Conservation (phyloP, 2,113 vertebrate species). For the Tor tambroides region DNA sequence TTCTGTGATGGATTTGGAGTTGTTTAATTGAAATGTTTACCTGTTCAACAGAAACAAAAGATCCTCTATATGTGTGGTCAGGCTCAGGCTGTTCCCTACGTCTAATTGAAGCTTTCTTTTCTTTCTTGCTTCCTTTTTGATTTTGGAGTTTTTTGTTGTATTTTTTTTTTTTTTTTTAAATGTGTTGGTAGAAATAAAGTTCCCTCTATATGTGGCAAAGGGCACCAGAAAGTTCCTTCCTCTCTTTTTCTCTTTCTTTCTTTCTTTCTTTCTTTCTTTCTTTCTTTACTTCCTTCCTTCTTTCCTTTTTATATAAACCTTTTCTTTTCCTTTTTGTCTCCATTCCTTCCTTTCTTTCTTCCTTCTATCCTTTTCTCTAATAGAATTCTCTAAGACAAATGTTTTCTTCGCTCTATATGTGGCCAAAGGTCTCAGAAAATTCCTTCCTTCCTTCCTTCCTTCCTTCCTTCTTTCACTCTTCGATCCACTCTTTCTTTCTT, state of each 20-base stretch:
- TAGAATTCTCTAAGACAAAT: too few relatives aligned
- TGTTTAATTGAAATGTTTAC: slow-evolving; percentile 64
- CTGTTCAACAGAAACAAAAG: slow-evolving; percentile 62
- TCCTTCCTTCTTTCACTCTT: neutral
- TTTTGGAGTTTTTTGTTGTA: neutral
- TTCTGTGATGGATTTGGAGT: slow-evolving; percentile 62
- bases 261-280: neutral
- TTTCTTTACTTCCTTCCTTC: neutral
- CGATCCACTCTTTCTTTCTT: neutral
- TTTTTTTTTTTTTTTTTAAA: neutral
- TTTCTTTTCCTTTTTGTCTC: too few relatives aligned
- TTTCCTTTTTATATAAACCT: neutral
- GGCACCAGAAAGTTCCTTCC: too few relatives aligned
- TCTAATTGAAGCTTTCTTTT: neutral
- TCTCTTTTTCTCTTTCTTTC: neutral
- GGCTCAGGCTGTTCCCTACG: neutral
- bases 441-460: too few relatives aligned
- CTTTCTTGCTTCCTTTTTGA: neutral
- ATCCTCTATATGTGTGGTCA: slow-evolving; percentile 50
- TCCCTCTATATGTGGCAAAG: too few relatives aligned
- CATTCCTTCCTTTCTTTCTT: too few relatives aligned
- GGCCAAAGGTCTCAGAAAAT: too few relatives aligned
- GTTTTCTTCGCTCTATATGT: too few relatives aligned
- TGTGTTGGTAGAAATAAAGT: neutral
- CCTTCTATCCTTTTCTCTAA: too few relatives aligned